Evolutionary conservation across 2,888 invertebrate genomes (phyloP), one percentile per base, ranked within the genome.

Genomic region (Drosophila pseudotalamancana): DNA sequence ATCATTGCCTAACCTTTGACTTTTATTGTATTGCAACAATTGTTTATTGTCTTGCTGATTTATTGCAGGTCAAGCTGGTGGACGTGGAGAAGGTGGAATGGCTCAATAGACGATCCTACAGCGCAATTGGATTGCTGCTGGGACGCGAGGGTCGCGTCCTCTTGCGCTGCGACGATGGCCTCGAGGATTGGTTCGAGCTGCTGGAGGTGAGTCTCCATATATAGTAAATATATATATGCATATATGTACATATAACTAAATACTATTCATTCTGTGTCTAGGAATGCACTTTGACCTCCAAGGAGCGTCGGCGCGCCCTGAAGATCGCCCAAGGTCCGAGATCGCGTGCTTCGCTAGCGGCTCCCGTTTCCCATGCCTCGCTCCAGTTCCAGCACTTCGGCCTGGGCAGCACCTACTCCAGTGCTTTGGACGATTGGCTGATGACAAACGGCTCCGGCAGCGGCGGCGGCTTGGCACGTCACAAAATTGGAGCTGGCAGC

Each of bases 41-140:
- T 46, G 25, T 53, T 62, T 72, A 51, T 68, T 59, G n/a, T 27
- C 27, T 46, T 54, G 19, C 39, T 61, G 32, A 50, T 35, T 57
- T 16, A 61, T 74, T 72, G 21, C 89, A 93, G 93, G 92, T 94
- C 67, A 93, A 93, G 88, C 91, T 94, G 73, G 93, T 94, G 51
- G 94, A 94, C 88, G 93, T 94, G 40, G 94, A 94, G 78, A 93
- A 93, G 78, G 93, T 94, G 40, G 94, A 94, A 90, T 94, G 94
- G 94, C 92, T 94, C 61, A 94, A 94, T 89, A 93, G 94, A 72
- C 93, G 94, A 76, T 94, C 93, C 50, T 94, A 94, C 86, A 94
- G 93, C 85, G 92, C 93, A 71, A 93, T 94, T 70, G 92, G 92
- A n/a, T 85, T 93, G 56, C 92, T 93, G 37, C 89, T 94, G 73